These are phyloP conservation scores for Leptopilina myrica DNA, from an alignment of 2,888 invertebrate species.

Conservation along the genomic window DNA sequence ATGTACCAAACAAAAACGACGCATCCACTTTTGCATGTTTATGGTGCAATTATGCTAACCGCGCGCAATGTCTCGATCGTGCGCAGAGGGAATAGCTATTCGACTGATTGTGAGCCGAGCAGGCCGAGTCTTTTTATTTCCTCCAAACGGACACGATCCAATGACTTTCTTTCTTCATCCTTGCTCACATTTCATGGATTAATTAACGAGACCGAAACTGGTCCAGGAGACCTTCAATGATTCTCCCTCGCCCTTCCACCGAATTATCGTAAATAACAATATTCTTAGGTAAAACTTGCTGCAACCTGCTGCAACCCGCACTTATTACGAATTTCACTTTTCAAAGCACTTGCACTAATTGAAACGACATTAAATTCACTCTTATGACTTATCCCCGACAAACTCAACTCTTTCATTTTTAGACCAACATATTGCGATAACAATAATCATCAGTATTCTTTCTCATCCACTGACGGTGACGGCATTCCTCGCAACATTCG, in stretches of 20 bases:
- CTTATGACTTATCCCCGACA: no score
- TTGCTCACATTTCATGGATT: constrained; percentile 36
- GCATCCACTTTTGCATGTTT: constrained; percentile 36
- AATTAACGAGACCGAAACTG: constrained; percentile 36
- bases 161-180: constrained; percentile 2
- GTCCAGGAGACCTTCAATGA: constrained; percentile 4
- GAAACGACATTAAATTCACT: no score
- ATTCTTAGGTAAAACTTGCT: neutral
- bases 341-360: no score
- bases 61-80: constrained; percentile 24
- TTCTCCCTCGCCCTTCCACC: neutral
- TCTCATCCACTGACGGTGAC: no score
- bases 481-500: no score
- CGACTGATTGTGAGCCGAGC: constrained; percentile 16
- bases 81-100: constrained; percentile 14
- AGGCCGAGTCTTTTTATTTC: neutral
- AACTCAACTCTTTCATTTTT: no score
- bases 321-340: no score
- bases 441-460: no score
- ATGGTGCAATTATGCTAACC: constrained; percentile 39
- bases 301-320: no score
- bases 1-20: constrained; percentile 35
- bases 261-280: constrained; percentile 28
- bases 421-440: no score
- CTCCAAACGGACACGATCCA: constrained; percentile 6